Percentiles rank a stretch among this genome's conserved stretches.
phyloP scores from a whole-genome alignment of 2,888 invertebrate species.

The Exocentrus adspersus region DNA sequence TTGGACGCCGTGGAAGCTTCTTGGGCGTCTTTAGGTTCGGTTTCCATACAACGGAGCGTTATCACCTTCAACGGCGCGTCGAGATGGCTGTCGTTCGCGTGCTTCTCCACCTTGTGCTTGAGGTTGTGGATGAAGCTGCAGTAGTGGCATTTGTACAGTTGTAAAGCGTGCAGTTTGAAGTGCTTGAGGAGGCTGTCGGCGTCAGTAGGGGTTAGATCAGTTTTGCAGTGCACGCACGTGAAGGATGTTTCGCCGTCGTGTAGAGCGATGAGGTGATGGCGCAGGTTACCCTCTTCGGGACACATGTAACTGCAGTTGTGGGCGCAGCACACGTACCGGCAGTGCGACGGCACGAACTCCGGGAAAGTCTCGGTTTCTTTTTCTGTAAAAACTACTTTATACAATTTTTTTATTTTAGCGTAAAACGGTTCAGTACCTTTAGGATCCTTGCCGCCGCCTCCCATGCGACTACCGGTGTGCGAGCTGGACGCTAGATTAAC shows the following conservation, averaged over 20 bases:
- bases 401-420: too few species aligned
- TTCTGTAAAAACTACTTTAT: constrained; percentile 30
- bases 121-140: constrained; percentile 76
- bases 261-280: constrained; percentile 77
- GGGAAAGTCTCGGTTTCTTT: constrained; percentile 47
- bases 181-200: constrained; percentile 69
- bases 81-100: constrained; percentile 71
- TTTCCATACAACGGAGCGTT: constrained; percentile 60
- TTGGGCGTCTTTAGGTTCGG: constrained; percentile 50
- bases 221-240: constrained; percentile 77
- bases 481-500: constrained; percentile 82
- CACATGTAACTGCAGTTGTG: constrained; percentile 76
- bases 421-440: too few species aligned
- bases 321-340: constrained; percentile 77
- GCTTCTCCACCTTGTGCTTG: constrained; percentile 73
- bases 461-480: constrained; percentile 60
- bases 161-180: constrained; percentile 78
- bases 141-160: constrained; percentile 76
- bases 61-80: constrained; percentile 64
- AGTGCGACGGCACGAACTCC: constrained; percentile 50
- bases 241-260: constrained; percentile 69
- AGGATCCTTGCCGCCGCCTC: constrained; percentile 48
- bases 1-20: constrained; percentile 48
- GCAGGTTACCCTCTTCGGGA: constrained; percentile 76
- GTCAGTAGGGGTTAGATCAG: constrained; percentile 63